Evolutionary conservation across 2,888 invertebrate genomes (phyloP), one percentile per base, ranked within the genome.

Genomic region (Tachina lurida): DNA sequence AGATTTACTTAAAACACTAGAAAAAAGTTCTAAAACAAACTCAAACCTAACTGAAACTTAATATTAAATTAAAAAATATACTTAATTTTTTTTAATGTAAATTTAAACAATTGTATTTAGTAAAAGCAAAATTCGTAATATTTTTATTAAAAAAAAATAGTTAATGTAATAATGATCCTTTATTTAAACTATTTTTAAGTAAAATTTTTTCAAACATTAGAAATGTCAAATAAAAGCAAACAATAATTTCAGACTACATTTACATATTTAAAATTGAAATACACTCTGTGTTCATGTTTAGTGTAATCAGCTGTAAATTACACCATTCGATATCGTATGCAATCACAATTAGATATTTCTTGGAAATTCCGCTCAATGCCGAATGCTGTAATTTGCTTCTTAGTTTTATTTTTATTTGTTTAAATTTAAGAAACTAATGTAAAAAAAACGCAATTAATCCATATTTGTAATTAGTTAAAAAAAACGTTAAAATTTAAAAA

Each of bases 111-210:
- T 3, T 49, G 10, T 62, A 74, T 74, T 62, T 74, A 60, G 5
- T 41, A n/a, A 62, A 41, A 52, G 31, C 5, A 43, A 56, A 17
- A 43, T 70, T 70, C 3, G n/a, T 39, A 2, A 54, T 39, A 31
- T 58, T 71, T 71, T 58, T 31, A 45, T 45, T n/a, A n/a, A n/a
- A 71, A 22, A 12, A 58, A 49, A 60, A 41, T 41, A 60, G 15
- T 22, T 54, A 54, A 17, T 77, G 39, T 77, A 76, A 76, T 67
- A 58, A 71, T 56, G n/a, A 73, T 22, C 43, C 74, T 43, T 63
- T 41, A 19, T 52, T 63, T 41, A 41, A 19, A 41, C 45, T 62
- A 39, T 22, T 19, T 74, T 47, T 22, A 22, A 58, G n/a, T 56
- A 22, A 54, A 31, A 31, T 7, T 31, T 19, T 52, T 19, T 49